Evolutionary conservation across 2,888 invertebrate species (phyloP).

Genomic region (Sminthurinus aureus): DNA sequence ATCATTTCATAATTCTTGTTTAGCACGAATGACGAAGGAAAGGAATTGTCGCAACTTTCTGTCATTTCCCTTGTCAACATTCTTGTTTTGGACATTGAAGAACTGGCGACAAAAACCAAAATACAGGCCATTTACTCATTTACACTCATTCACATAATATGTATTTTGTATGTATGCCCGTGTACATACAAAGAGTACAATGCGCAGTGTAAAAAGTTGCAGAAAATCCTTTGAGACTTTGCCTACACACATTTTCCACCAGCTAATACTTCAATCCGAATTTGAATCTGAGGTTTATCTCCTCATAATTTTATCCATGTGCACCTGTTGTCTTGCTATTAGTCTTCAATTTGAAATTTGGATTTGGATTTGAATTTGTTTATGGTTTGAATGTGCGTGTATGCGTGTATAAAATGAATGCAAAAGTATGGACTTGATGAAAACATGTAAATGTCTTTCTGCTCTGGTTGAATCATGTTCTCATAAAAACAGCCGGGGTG

Average conservation of each 20-base stretch:
- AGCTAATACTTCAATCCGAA: neutral
- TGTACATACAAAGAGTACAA: neutral
- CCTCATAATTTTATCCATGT: neutral
- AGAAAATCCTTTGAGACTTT: too few species aligned
- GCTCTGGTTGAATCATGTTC: constrained; percentile 26
- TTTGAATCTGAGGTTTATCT: neutral
- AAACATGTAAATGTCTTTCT: constrained; percentile 30
- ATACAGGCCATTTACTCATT: too few species aligned
- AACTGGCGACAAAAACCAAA: neutral
- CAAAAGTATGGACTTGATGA: constrained; percentile 7
- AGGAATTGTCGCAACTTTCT: neutral
- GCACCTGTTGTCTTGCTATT: constrained; percentile 6
- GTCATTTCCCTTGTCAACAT: neutral
- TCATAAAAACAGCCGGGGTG: constrained; percentile 35
- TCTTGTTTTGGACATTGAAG: too few species aligned
- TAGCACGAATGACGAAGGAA: neutral
- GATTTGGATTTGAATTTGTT: neutral
- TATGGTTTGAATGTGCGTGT: neutral
- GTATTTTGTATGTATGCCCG: too few species aligned
- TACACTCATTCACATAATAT: too few species aligned
- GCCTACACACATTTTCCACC: neutral
- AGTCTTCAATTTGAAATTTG: too few species aligned
- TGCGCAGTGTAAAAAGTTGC: neutral
- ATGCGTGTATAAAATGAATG: neutral
- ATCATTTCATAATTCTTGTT: neutral